These are phyloP conservation scores for Parelbella ahira DNA, from an alignment of 2,888 invertebrate species.

Conservation along the genomic window DNA sequence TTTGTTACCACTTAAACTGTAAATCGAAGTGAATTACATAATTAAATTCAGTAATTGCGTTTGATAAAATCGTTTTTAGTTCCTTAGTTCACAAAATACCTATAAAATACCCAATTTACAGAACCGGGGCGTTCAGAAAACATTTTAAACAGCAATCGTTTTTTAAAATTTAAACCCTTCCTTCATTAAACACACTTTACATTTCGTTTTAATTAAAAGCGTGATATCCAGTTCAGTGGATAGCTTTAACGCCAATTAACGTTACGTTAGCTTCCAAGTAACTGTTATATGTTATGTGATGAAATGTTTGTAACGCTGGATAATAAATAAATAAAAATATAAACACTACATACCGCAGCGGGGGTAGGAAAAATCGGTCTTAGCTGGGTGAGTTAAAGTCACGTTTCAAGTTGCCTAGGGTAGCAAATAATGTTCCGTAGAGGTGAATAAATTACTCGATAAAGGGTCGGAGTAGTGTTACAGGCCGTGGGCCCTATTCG, in stretches of 20 bases:
- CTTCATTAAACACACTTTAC: neutral
- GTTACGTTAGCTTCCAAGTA: conserved; percentile 3
- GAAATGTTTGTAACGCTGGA: too few species aligned
- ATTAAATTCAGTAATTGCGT: conserved; percentile 11
- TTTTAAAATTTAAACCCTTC: neutral
- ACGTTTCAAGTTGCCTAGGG: conserved; percentile 2
- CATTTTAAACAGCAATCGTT: too few species aligned
- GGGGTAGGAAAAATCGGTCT: conserved; percentile 1
- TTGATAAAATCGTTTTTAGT: neutral
- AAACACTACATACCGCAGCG: neutral
- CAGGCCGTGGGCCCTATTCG: conserved; percentile 44
- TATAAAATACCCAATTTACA: too few species aligned
- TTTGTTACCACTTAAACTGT: neutral
- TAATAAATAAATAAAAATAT: too few species aligned
- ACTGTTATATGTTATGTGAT: conserved; percentile 10
- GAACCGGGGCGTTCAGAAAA: too few species aligned
- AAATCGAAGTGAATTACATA: conserved; percentile 9
- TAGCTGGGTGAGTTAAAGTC: neutral
- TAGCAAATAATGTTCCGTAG: conserved; percentile 22
- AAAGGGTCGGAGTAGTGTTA: conserved; percentile 54
- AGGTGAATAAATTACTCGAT: conserved; percentile 45
- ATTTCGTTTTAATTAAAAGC: conserved; percentile 3
- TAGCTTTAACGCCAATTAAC: conserved; percentile 21
- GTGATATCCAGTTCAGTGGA: conserved; percentile 3
- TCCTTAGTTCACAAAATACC: neutral